These are phyloP conservation scores for Propithecus deckenii DNA, from an alignment of 2,797 vertebrate species.

Conservation along the genomic window DNA sequence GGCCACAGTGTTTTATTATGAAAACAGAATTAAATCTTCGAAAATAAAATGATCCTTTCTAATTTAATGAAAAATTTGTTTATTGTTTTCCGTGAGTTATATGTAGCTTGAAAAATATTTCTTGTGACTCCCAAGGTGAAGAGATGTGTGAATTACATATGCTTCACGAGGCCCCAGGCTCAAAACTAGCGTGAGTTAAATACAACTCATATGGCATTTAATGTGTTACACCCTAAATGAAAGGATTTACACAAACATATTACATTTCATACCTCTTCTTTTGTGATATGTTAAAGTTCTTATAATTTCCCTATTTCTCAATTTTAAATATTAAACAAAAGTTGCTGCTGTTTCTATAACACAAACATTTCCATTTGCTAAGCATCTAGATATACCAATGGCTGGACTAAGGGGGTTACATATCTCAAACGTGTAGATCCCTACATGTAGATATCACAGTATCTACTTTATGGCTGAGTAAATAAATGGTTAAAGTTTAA, in stretches of 20 bases:
- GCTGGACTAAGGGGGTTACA: neutral
- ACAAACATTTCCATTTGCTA: neutral
- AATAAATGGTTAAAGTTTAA: neutral
- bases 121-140: too few relatives aligned
- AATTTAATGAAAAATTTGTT: too few relatives aligned
- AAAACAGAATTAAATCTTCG: too few relatives aligned
- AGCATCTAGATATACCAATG: neutral
- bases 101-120: too few relatives aligned
- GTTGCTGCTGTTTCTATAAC: neutral
- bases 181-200: too few relatives aligned
- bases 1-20: too few relatives aligned
- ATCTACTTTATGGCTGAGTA: neutral
- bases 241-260: neutral
- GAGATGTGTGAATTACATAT: too few relatives aligned
- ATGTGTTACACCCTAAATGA: neutral
- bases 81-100: too few relatives aligned
- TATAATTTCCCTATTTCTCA: neutral
- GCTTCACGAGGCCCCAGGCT: too few relatives aligned
- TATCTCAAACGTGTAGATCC: neutral
- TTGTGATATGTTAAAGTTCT: neutral
- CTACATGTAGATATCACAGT: neutral
- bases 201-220: too few relatives aligned
- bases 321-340: constrained; percentile 38
- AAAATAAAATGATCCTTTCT: too few relatives aligned
- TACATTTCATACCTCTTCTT: neutral